A percentile compares a stretch with the other conserved stretches of the same genome.
Conservation (phyloP, 2,113 vertebrate genomes). For the Seriola quinqueradiata region DNA sequence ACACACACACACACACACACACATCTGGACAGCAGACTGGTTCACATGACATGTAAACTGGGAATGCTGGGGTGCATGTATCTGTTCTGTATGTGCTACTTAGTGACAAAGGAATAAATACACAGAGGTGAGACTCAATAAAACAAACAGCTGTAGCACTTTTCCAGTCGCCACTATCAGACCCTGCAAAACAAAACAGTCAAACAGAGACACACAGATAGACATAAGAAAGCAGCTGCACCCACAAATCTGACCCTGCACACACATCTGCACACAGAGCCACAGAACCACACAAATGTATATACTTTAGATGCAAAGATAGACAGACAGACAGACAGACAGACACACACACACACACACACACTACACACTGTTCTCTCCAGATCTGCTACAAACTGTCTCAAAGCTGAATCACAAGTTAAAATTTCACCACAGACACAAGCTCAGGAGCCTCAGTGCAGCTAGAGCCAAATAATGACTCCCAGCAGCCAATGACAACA, state of each 20-base stretch:
- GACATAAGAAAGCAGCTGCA: neutral
- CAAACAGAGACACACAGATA: neutral
- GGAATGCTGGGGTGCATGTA: slow-evolving; percentile 43
- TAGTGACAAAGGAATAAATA: slow-evolving; percentile 38
- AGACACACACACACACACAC: neutral
- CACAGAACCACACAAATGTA: neutral
- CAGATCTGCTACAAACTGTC: slow-evolving; percentile 12
- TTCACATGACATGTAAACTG: slow-evolving; percentile 34
- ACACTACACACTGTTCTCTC: neutral
- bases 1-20: slow-evolving; percentile 16
- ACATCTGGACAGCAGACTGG: slow-evolving; percentile 48
- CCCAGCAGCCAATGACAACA: slow-evolving; percentile 52
- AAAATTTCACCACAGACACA: slow-evolving; percentile 23
- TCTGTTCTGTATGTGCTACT: slow-evolving; percentile 43
- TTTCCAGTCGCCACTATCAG: slow-evolving; percentile 28
- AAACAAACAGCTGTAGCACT: slow-evolving; percentile 34
- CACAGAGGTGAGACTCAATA: slow-evolving; percentile 30
- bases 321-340: no score
- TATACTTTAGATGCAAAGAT: neutral
- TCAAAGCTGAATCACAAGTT: slow-evolving; percentile 31
- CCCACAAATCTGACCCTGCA: neutral
- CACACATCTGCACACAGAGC: neutral
- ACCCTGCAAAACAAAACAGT: slow-evolving; percentile 4
- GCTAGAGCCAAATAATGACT: slow-evolving; percentile 48
- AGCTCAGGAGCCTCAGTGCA: slow-evolving; percentile 32